Evolutionary conservation across 2,888 invertebrate genomes (phyloP).

Genomic region (Platycheirus rosarum): DNA sequence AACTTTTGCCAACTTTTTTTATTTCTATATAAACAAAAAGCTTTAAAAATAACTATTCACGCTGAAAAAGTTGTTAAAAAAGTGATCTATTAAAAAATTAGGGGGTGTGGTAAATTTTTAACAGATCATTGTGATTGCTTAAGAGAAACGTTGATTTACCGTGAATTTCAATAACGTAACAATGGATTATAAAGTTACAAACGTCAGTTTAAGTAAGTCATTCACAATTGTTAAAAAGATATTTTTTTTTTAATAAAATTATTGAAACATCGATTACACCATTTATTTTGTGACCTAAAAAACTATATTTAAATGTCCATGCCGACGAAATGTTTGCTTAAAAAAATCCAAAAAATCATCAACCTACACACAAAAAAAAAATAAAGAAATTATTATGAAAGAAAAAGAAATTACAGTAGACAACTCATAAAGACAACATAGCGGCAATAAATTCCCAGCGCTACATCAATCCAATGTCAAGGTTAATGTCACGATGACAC

Average conservation of each 20-base stretch:
- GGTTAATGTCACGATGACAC: conserved; percentile 67
- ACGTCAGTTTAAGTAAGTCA: conserved; percentile 17
- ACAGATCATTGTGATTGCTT: too few species aligned
- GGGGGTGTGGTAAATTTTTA: conserved; percentile 29
- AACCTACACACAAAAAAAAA: neutral
- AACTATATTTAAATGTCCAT: conserved; percentile 2
- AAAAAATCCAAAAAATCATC: neutral
- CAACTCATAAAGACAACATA: conserved; percentile 32
- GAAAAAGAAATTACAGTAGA: conserved; percentile 3
- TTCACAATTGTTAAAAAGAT: neutral
- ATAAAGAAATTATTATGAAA: neutral
- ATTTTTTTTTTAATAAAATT: neutral
- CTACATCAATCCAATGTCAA: conserved; percentile 61
- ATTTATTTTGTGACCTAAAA: neutral
- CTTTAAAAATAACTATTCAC: conserved; percentile 22
- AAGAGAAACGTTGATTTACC: neutral
- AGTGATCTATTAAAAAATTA: conserved; percentile 20
- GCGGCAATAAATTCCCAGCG: conserved; percentile 9
- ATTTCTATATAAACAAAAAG: conserved; percentile 30
- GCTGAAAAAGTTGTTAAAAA: conserved; percentile 9
- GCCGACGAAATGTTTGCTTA: neutral
- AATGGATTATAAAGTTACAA: conserved; percentile 10
- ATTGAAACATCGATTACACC: neutral
- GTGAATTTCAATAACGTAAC: neutral
- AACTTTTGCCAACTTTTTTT: conserved; percentile 12